Evolutionary conservation across 1,140 invertebrate species (phyloP).

Genomic region (Caerostris extrusa): DNA sequence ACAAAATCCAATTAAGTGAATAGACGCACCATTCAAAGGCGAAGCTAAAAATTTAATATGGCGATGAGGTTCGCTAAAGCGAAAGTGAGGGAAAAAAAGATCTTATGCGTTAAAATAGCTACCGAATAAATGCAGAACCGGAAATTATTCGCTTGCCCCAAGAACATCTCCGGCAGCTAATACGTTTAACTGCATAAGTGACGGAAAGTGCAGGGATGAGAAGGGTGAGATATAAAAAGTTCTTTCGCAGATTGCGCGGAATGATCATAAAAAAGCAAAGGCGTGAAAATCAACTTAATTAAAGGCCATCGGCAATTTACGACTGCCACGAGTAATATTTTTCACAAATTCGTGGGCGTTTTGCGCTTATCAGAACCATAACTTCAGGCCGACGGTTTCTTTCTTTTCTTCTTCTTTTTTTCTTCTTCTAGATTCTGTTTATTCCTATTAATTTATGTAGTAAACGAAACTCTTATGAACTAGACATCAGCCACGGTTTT

Average conservation of each 20-base stretch:
- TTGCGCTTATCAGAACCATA: slow-evolving; percentile 29
- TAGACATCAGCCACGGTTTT: not conserved
- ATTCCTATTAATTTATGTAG: slow-evolving; percentile 37
- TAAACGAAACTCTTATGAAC: slow-evolving; percentile 39
- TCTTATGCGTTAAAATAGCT: not conserved
- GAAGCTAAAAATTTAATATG: slow-evolving; percentile 27
- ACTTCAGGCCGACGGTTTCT: not conserved
- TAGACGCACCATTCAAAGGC: not conserved
- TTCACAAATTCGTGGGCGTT: slow-evolving; percentile 37
- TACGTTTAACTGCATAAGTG: slow-evolving; percentile 1
- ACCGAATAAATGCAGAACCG: not conserved
- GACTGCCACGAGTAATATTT: slow-evolving; percentile 14
- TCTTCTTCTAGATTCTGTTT: not conserved
- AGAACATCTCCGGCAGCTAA: not conserved
- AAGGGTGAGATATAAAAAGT: slow-evolving; percentile 4
- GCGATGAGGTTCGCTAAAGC: not conserved
- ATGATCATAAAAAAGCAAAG: slow-evolving; percentile 44
- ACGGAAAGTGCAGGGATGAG: not conserved
- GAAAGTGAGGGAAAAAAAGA: not conserved
- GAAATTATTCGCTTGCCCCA: not conserved
- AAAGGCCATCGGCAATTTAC: slow-evolving; percentile 25
- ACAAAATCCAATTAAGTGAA: slow-evolving; percentile 1
- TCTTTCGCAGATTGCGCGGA: slow-evolving; percentile 3
- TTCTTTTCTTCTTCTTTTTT: too few species aligned
- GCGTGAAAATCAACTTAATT: slow-evolving; percentile 40